Percentiles rank a stretch among this genome's conserved stretches.
Evolutionary conservation across 2,113 vertebrate genomes (phyloP).

Genomic region (Takifugu bimaculatus): DNA sequence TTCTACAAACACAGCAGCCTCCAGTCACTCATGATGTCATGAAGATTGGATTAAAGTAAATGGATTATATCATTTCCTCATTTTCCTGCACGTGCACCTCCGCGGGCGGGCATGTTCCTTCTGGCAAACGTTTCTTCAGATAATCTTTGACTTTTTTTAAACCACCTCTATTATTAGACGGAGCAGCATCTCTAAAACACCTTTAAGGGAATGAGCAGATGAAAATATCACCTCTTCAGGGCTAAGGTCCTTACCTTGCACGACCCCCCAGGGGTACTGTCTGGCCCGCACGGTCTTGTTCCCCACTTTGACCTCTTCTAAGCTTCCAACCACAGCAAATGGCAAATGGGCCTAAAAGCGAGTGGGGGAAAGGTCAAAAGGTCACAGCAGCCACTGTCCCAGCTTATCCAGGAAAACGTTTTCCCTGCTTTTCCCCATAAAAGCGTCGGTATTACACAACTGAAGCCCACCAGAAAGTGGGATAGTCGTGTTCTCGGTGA

Average conservation of each 20-base stretch:
- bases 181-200: neutral
- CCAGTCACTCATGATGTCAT: neutral
- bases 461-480: constrained; percentile 22
- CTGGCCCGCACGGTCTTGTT: constrained; percentile 95
- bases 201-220: too few relatives aligned
- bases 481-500: constrained; percentile 11
- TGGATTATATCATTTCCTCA: neutral
- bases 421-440: constrained; percentile 1
- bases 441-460: neutral
- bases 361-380: constrained; percentile 15
- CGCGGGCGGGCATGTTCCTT: neutral
- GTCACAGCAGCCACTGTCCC: neutral
- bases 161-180: neutral
- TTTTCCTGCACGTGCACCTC: neutral
- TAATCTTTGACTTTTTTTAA: too few relatives aligned
- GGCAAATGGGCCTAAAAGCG: constrained; percentile 88
- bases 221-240: too few relatives aligned
- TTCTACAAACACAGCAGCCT: neutral
- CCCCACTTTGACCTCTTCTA: constrained; percentile 95
- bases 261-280: constrained; percentile 97
- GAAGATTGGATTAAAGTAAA: neutral
- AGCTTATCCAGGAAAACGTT: neutral
- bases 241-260: constrained; percentile 85
- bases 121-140: neutral
- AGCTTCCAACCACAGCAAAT: constrained; percentile 94